A percentile compares a stretch with the other conserved stretches of the same genome.
phyloP scores from a whole-genome alignment of 2,888 invertebrate genomes.

The Blastobasis adustella region DNA sequence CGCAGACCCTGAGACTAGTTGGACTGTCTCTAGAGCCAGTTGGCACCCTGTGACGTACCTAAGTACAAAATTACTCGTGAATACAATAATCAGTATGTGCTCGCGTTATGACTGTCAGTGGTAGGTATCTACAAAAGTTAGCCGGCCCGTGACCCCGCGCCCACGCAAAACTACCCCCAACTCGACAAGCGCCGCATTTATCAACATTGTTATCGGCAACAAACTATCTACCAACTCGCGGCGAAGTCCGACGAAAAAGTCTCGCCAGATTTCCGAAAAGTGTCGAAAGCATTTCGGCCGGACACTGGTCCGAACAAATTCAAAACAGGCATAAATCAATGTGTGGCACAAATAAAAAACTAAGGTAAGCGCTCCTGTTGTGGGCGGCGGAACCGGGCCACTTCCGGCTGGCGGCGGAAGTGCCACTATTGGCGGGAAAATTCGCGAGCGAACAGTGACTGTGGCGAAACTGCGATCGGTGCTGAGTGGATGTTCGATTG shows the following conservation, averaged over 20 bases:
- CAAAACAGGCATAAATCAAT: constrained; percentile 69
- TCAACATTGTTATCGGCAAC: constrained; percentile 1
- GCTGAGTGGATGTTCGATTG: no score
- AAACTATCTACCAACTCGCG: constrained; percentile 5
- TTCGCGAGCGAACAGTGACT: constrained; percentile 55
- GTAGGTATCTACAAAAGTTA: no score
- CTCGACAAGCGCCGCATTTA: constrained; percentile 6
- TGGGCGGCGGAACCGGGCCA: constrained; percentile 53
- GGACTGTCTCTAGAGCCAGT: no score
- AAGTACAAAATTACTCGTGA: no score
- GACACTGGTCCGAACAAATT: constrained; percentile 48
- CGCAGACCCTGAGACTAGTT: no score
- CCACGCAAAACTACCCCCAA: no score
- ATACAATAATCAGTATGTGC: no score
- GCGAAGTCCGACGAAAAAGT: constrained; percentile 28
- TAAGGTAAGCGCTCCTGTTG: constrained; percentile 73
- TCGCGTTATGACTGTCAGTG: no score
- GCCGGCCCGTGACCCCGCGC: no score
- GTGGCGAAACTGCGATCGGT: constrained; percentile 35
- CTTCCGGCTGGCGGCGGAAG: constrained; percentile 58
- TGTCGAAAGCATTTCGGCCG: constrained; percentile 61
- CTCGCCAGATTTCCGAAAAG: constrained; percentile 42
- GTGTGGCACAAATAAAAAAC: constrained; percentile 67
- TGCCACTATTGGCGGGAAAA: constrained; percentile 65
- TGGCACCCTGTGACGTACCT: no score